Evolutionary conservation across 2,113 vertebrate genomes (phyloP).

Genomic region (Pelvicachromis taeniatus): DNA sequence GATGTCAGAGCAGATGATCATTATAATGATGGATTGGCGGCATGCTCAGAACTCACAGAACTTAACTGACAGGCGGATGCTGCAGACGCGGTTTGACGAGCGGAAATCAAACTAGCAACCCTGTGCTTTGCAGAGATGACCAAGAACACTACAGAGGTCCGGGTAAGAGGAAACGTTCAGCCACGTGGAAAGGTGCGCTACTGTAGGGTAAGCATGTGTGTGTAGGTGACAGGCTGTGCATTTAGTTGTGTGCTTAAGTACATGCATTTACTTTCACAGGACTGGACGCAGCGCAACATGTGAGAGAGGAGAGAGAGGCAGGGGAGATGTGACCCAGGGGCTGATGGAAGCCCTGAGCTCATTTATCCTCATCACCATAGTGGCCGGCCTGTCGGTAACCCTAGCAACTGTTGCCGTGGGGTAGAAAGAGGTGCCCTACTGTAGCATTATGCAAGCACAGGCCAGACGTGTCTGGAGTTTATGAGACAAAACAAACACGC

Average conservation of each 20-base stretch:
- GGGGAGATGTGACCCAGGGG: slow-evolving; percentile 24
- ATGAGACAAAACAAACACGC: slow-evolving; percentile 10
- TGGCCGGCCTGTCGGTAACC: slow-evolving; percentile 56
- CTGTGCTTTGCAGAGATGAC: background rate
- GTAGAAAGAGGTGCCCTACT: slow-evolving; percentile 38
- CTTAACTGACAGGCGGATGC: background rate
- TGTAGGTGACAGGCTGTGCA: slow-evolving; percentile 9
- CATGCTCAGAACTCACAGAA: background rate
- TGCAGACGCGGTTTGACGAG: background rate
- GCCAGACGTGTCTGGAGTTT: slow-evolving; percentile 35
- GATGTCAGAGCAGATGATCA: slow-evolving; percentile 47
- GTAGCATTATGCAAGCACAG: slow-evolving; percentile 51
- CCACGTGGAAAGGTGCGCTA: background rate
- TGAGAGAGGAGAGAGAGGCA: background rate
- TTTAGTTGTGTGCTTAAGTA: slow-evolving; percentile 13
- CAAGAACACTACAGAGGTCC: background rate
- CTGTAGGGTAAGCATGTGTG: background rate
- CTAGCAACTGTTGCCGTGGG: slow-evolving; percentile 52
- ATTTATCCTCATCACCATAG: slow-evolving; percentile 47
- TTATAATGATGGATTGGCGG: slow-evolving; percentile 42
- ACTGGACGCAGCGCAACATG: background rate
- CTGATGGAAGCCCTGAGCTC: slow-evolving; percentile 52
- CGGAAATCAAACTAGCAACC: slow-evolving; percentile 34
- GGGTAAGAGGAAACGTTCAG: background rate
- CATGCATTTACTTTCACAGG: slow-evolving; percentile 26